phyloP scores from a whole-genome alignment of 2,113 vertebrate species.

The Leuciscus idus region DNA sequence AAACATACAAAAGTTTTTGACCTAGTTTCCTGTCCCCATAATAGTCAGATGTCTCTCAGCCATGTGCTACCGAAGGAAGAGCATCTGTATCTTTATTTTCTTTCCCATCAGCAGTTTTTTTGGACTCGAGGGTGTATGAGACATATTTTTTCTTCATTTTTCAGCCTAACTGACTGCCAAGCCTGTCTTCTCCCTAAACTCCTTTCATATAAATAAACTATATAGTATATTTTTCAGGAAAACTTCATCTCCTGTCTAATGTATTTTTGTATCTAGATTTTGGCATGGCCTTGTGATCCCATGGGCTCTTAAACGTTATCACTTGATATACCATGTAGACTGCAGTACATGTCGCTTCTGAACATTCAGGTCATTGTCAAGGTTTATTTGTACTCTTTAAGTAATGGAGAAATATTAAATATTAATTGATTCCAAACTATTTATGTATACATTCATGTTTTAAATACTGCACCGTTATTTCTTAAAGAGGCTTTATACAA shows the following conservation, averaged over 20 bases:
- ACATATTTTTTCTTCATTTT: conserved; percentile 45
- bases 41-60: conserved; percentile 8
- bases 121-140: conserved; percentile 1
- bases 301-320: conserved; percentile 44
- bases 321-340: conserved; percentile 40
- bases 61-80: conserved; percentile 27
- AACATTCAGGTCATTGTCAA: background rate
- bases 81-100: conserved; percentile 45
- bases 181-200: conserved; percentile 40
- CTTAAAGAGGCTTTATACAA: background rate
- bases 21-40: background rate
- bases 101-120: conserved; percentile 28
- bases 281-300: conserved; percentile 39
- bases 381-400: conserved; percentile 7
- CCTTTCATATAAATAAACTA: conserved; percentile 56
- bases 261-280: conserved; percentile 51
- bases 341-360: conserved; percentile 4
- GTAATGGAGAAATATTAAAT: conserved; percentile 5
- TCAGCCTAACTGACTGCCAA: conserved; percentile 10
- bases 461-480: background rate
- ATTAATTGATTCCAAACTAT: background rate
- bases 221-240: conserved; percentile 52
- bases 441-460: background rate
- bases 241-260: conserved; percentile 49
- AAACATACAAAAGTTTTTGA: background rate